These are phyloP conservation scores for Mionectes macconnelli DNA, from an alignment of 2,113 vertebrate species.

Conservation along the genomic window DNA sequence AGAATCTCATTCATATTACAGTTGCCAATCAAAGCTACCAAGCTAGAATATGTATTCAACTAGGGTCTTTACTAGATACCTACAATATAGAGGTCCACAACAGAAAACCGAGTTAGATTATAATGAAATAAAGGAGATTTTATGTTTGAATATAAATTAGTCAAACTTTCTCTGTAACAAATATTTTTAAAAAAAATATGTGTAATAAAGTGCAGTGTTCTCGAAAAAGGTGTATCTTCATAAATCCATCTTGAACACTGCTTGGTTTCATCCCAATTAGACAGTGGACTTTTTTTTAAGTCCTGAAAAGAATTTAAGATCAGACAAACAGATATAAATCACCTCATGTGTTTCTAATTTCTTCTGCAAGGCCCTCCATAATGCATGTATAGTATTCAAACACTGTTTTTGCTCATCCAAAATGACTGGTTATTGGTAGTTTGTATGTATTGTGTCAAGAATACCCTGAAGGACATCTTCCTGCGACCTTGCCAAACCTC, in stretches of 20 bases:
- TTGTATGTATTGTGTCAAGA: background rate
- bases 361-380: background rate
- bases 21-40: conserved; percentile 14
- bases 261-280: background rate
- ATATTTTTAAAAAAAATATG: background rate
- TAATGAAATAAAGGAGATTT: background rate
- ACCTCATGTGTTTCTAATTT: background rate
- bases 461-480: background rate
- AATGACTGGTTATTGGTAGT: background rate
- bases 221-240: background rate
- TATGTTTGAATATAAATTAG: background rate
- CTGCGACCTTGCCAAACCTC: background rate
- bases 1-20: conserved; percentile 16
- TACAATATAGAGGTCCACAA: background rate
- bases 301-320: background rate
- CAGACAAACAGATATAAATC: background rate
- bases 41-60: background rate
- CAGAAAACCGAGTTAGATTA: background rate
- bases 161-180: background rate
- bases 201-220: background rate
- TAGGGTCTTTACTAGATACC: background rate
- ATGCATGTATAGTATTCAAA: background rate
- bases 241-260: background rate
- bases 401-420: background rate
- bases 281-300: background rate